Evolutionary conservation across 2,113 vertebrate species (phyloP).

Genomic region (Salvator merianae): DNA sequence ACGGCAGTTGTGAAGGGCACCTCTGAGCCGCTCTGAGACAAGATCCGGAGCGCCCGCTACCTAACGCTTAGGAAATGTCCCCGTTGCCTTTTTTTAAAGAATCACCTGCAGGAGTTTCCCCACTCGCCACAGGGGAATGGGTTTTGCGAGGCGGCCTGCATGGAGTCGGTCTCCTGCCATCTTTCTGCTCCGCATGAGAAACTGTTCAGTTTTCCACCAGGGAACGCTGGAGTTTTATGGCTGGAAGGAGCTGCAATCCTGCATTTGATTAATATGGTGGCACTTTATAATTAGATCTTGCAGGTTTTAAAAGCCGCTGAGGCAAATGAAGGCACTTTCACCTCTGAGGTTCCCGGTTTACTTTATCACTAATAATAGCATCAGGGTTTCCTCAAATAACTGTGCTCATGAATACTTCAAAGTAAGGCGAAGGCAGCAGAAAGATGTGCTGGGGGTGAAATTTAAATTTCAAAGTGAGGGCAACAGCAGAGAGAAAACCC

Average conservation of each 20-base stretch:
- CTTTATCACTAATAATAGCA: neutral
- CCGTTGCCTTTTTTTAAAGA: too few relatives aligned
- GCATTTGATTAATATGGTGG: neutral
- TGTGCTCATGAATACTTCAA: neutral
- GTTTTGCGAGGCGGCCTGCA: neutral
- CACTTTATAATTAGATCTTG: constrained; percentile 5
- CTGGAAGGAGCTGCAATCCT: too few relatives aligned
- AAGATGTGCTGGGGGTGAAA: neutral
- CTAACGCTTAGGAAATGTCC: too few relatives aligned
- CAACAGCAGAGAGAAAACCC: neutral
- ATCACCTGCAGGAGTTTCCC: neutral
- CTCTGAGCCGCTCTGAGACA: too few relatives aligned
- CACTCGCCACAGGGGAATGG: neutral
- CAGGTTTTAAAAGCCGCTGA: neutral
- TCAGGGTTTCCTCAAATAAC: constrained; percentile 23
- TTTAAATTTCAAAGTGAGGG: neutral
- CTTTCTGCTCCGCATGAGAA: neutral
- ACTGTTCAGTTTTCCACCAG: neutral
- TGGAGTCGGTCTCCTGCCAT: neutral
- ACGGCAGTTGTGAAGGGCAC: too few relatives aligned
- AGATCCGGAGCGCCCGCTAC: too few relatives aligned
- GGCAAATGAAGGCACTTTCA: constrained; percentile 44
- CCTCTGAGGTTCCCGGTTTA: constrained; percentile 6
- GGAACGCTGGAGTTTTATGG: neutral
- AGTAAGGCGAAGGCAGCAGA: neutral